These are phyloP conservation scores for Pachliopta kotzebuea DNA, from an alignment of 2,888 invertebrate genomes.

Conservation along the genomic window DNA sequence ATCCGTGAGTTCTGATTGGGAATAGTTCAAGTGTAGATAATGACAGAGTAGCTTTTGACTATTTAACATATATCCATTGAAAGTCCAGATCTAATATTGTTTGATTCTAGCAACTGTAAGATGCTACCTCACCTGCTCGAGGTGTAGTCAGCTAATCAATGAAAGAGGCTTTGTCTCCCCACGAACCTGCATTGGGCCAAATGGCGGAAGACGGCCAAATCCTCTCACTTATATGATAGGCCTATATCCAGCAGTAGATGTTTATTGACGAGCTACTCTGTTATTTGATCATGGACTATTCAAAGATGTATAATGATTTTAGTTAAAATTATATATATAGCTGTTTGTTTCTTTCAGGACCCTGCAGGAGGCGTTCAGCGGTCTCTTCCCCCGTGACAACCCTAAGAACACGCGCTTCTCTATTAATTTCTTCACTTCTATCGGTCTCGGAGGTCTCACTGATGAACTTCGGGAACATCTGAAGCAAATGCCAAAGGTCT, in stretches of 20 bases:
- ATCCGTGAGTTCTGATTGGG: conserved; percentile 84
- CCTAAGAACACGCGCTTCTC: conserved; percentile 98
- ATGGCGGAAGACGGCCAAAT: too few relatives aligned
- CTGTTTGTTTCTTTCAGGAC: conserved; percentile 81
- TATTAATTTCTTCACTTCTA: conserved; percentile 98
- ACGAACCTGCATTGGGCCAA: too few relatives aligned
- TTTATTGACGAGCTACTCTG: not conserved
- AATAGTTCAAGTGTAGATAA: conserved; percentile 18
- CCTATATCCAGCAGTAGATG: too few relatives aligned
- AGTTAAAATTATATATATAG: conserved; percentile 12
- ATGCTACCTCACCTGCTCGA: too few relatives aligned
- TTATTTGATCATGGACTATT: conserved; percentile 24
- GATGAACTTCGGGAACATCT: conserved; percentile 95
- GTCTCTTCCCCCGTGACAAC: conserved; percentile 96
- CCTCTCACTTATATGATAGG: too few relatives aligned
- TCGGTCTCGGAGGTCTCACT: conserved; percentile 97
- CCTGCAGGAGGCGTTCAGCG: conserved; percentile 91
- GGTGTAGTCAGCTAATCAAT: too few relatives aligned
- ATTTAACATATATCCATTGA: not conserved
- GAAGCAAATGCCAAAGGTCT: conserved; percentile 86
- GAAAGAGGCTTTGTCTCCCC: too few relatives aligned
- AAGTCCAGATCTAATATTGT: too few relatives aligned
- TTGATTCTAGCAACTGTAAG: too few relatives aligned
- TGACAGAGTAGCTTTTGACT: not conserved
- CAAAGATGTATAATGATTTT: conserved; percentile 8